Conservation (phyloP, 2,113 vertebrate genomes). For the Tachuris rubrigastra region DNA sequence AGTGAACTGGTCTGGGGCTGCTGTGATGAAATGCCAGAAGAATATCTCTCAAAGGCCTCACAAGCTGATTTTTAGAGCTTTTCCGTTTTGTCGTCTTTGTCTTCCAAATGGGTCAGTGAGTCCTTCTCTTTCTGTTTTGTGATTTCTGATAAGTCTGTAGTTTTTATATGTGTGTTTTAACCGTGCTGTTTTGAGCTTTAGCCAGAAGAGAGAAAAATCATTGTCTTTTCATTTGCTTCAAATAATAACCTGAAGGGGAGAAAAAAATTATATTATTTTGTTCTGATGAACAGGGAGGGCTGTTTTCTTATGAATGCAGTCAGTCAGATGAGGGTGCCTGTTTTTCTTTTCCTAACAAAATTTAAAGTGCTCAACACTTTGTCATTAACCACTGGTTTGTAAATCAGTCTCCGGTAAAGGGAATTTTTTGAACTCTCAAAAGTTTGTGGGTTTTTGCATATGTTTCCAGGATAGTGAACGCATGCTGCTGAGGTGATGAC, state of each 20-base stretch:
- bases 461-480: conserved; percentile 51
- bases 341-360: conserved; percentile 44
- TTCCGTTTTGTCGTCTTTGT: conserved; percentile 83
- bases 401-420: conserved; percentile 58
- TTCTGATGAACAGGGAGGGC: conserved; percentile 51
- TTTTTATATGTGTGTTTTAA: conserved; percentile 62
- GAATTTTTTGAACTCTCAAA: conserved; percentile 73
- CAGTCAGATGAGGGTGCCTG: conserved; percentile 11
- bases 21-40: conserved; percentile 86
- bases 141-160: conserved; percentile 72
- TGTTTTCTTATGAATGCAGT: conserved; percentile 64
- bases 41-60: conserved; percentile 84
- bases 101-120: conserved; percentile 88
- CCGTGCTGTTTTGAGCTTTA: conserved; percentile 60
- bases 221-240: conserved; percentile 78
- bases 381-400: conserved; percentile 55
- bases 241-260: conserved; percentile 66
- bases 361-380: conserved; percentile 56
- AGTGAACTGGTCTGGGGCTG: conserved; percentile 81
- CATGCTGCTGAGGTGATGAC: conserved; percentile 45
- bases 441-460: conserved; percentile 63
- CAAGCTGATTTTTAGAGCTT: conserved; percentile 83
- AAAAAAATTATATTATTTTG: conserved; percentile 63
- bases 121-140: conserved; percentile 78
- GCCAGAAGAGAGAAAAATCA: conserved; percentile 58